These are phyloP conservation scores for Tenebrio molitor DNA, from an alignment of 1,140 invertebrate species.

Conservation along the genomic window DNA sequence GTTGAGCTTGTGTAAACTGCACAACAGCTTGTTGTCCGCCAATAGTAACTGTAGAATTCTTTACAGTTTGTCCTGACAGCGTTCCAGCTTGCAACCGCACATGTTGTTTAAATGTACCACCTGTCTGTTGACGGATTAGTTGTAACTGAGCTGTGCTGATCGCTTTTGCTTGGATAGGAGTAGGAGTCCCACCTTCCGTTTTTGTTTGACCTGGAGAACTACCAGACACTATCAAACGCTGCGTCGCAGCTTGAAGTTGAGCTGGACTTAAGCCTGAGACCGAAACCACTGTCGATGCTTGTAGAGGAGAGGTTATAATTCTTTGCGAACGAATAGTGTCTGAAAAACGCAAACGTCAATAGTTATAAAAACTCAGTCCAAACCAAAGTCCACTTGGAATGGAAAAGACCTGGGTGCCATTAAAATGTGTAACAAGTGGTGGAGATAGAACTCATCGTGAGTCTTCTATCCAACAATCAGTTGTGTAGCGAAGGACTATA, in stretches of 20 bases:
- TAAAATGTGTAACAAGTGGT: too few relatives aligned
- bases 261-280: conserved; percentile 65
- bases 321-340: conserved; percentile 67
- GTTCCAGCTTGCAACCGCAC: conserved; percentile 67
- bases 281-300: conserved; percentile 67
- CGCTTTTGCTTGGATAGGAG: conserved; percentile 67
- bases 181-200: conserved; percentile 66
- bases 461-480: too few relatives aligned
- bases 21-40: conserved; percentile 63
- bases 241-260: conserved; percentile 68
- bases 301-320: conserved; percentile 67
- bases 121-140: conserved; percentile 67
- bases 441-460: too few relatives aligned
- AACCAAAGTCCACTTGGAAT: too few relatives aligned
- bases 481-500: too few relatives aligned
- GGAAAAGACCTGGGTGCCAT: too few relatives aligned
- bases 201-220: conserved; percentile 63
- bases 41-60: conserved; percentile 63
- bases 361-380: too few relatives aligned
- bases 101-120: conserved; percentile 62
- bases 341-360: conserved; percentile 38
- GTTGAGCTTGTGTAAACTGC: conserved; percentile 64
- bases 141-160: conserved; percentile 68
- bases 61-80: conserved; percentile 63
- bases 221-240: conserved; percentile 68